A percentile compares a stretch with the other conserved stretches of the same genome.
Conservation (phyloP, 2,113 vertebrate species). For the Lipophrys pholis region DNA sequence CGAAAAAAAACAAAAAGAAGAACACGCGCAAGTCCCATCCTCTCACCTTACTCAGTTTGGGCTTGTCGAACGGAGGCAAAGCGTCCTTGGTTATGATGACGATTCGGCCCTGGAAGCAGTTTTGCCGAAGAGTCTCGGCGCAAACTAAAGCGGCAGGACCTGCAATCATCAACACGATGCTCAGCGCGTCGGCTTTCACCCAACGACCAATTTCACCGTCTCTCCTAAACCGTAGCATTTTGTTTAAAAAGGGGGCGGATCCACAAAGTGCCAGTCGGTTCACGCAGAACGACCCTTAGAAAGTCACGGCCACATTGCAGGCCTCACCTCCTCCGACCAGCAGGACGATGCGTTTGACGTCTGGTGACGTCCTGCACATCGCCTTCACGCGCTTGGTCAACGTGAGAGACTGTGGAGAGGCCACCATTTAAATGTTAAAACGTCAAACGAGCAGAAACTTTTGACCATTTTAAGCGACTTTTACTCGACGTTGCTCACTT, state of each 20-base stretch:
- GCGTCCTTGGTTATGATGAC: slow-evolving; percentile 86
- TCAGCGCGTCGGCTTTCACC: neutral
- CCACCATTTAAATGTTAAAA: neutral
- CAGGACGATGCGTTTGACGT: slow-evolving; percentile 71
- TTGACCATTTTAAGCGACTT: neutral
- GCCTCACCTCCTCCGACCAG: slow-evolving; percentile 84
- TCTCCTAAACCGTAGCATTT: too few relatives aligned
- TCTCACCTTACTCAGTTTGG: slow-evolving; percentile 90
- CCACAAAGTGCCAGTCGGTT: neutral
- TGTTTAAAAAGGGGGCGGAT: too few relatives aligned
- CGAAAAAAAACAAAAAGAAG: too few relatives aligned
- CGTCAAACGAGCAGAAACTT: neutral
- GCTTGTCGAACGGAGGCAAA: slow-evolving; percentile 85
- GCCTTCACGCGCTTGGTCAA: slow-evolving; percentile 79
- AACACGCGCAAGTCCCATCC: too few relatives aligned
- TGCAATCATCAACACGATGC: slow-evolving; percentile 43
- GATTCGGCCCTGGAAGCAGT: slow-evolving; percentile 86
- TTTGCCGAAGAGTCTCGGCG: slow-evolving; percentile 90
- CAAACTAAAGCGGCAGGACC: slow-evolving; percentile 89
- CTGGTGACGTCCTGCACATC: slow-evolving; percentile 77
- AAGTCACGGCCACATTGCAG: too few relatives aligned
- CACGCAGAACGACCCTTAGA: neutral
- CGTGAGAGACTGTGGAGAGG: slow-evolving; percentile 77
- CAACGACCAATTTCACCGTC: too few relatives aligned
- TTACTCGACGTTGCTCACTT: slow-evolving; percentile 73